phyloP scores from a whole-genome alignment of 1,140 invertebrate genomes.

The Palaemon carinicauda region DNA sequence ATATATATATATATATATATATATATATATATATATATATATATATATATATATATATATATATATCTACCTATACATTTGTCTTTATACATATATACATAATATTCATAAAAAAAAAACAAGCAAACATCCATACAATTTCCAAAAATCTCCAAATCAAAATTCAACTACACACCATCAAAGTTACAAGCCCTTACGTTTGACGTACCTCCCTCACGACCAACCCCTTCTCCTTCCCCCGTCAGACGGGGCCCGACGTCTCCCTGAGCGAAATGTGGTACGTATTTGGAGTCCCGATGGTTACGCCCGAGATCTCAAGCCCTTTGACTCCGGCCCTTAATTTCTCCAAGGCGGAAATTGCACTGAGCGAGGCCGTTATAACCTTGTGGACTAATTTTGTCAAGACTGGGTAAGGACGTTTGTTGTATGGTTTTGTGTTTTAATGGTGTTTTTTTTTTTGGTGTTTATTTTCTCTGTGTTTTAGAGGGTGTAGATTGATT shows the following conservation, averaged over 20 bases:
- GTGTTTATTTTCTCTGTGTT: too few relatives aligned
- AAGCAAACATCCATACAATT: too few relatives aligned
- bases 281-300: conserved; percentile 81
- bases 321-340: conserved; percentile 69
- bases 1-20: background rate
- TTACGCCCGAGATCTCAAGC: conserved; percentile 71
- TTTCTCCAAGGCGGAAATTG: conserved; percentile 78
- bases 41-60: background rate
- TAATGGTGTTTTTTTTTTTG: background rate
- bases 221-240: too few relatives aligned
- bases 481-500: too few relatives aligned
- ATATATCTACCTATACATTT: background rate
- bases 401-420: conserved; percentile 67
- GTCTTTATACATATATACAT: background rate
- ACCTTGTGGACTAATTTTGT: conserved; percentile 70
- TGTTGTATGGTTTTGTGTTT: too few relatives aligned
- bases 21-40: background rate
- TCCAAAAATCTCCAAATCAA: too few relatives aligned
- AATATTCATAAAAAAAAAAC: background rate
- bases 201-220: too few relatives aligned
- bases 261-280: conserved; percentile 78
- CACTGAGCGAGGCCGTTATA: conserved; percentile 78
- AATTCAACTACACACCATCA: too few relatives aligned
- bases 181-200: too few relatives aligned
- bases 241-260: background rate